These are phyloP conservation scores for Leucophenga varia DNA, from an alignment of 1,140 invertebrate species.

Conservation along the genomic window DNA sequence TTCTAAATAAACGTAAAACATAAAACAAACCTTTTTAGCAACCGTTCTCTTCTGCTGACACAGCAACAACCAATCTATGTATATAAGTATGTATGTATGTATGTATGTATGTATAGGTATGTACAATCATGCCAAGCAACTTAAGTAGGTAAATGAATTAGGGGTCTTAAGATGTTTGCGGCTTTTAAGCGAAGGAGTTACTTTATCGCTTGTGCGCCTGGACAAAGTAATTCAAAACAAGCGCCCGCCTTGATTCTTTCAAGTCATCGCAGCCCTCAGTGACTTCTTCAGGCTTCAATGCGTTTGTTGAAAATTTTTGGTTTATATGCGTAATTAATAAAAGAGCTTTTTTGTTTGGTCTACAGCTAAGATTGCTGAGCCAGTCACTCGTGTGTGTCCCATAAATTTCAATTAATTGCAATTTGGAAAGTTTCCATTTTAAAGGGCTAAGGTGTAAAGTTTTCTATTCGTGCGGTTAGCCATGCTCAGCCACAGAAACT, in stretches of 20 bases:
- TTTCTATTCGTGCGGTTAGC: background rate
- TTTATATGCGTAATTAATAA: slow-evolving; percentile 36
- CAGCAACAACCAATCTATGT: too few species aligned
- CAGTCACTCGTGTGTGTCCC: slow-evolving; percentile 40
- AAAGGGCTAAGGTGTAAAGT: slow-evolving; percentile 30
- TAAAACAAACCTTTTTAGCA: too few species aligned
- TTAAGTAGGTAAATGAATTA: slow-evolving; percentile 32
- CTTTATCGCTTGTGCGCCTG: too few species aligned
- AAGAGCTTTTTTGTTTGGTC: slow-evolving; percentile 7
- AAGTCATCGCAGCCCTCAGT: slow-evolving; percentile 17
- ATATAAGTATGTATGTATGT: too few species aligned
- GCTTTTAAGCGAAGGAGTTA: too few species aligned
- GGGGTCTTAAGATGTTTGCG: background rate
- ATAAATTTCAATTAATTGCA: slow-evolving; percentile 50
- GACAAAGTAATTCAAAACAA: too few species aligned
- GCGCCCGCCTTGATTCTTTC: too few species aligned
- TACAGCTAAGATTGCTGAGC: slow-evolving; percentile 11
- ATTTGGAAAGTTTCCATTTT: slow-evolving; percentile 19
- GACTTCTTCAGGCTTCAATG: slow-evolving; percentile 10
- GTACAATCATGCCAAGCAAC: too few species aligned
- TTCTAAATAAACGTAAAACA: too few species aligned
- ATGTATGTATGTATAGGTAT: too few species aligned
- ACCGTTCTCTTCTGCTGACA: too few species aligned
- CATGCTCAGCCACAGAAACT: slow-evolving; percentile 20
- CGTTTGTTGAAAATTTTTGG: too few species aligned